Evolutionary conservation across 1,140 invertebrate genomes (phyloP).

Genomic region (Tribolium castaneum): DNA sequence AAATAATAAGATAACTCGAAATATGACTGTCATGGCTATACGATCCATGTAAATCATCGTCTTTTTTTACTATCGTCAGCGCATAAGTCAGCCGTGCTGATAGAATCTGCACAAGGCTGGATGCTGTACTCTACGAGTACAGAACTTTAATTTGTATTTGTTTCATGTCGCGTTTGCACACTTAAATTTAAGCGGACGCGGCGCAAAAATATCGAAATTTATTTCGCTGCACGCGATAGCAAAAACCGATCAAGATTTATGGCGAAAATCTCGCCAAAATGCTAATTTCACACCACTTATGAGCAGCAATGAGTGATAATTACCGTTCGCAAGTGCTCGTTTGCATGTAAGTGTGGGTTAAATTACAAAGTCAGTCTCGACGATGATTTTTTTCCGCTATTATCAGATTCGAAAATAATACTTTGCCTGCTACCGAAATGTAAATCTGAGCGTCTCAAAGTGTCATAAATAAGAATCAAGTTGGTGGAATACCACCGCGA

Average conservation of each 20-base stretch:
- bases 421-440: background rate
- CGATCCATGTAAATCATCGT: constrained; percentile 37
- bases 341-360: constrained; percentile 12
- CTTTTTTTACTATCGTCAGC: constrained; percentile 24
- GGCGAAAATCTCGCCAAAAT: constrained; percentile 6
- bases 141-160: constrained; percentile 31
- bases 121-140: background rate
- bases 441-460: too few species aligned
- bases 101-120: constrained; percentile 15
- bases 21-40: constrained; percentile 36
- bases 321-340: background rate
- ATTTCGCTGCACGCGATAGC: background rate
- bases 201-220: constrained; percentile 27
- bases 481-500: background rate
- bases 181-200: background rate
- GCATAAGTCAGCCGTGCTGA: constrained; percentile 28
- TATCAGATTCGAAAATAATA: too few species aligned
- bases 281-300: background rate
- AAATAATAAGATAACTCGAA: constrained; percentile 38
- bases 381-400: too few species aligned
- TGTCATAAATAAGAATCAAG: too few species aligned
- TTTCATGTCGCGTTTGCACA: background rate
- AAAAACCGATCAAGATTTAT: constrained; percentile 1
- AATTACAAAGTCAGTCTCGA: background rate
- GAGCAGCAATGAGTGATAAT: constrained; percentile 9